A percentile compares a stretch with the other conserved stretches of the same genome.
These are phyloP conservation scores for Oryzias curvinotus DNA, from an alignment of 2,113 vertebrate genomes.

Conservation along the genomic window DNA sequence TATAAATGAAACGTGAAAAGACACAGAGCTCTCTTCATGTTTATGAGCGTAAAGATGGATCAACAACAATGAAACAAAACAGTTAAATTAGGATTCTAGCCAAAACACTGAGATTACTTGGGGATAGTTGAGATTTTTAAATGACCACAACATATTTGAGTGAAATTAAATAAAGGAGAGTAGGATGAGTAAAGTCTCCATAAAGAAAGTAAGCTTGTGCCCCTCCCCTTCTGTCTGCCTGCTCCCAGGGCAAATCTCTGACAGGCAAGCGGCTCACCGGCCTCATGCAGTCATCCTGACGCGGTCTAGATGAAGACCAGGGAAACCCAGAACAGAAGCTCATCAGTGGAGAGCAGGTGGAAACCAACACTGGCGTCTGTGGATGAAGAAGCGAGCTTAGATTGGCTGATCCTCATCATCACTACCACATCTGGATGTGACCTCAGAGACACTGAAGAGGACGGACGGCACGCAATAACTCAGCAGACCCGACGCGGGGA, in stretches of 20 bases:
- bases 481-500: slow-evolving; percentile 59
- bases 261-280: slow-evolving; percentile 95
- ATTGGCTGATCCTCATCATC: slow-evolving; percentile 19
- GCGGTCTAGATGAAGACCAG: slow-evolving; percentile 44
- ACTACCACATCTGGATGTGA: slow-evolving; percentile 21
- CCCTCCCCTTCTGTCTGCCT: neutral
- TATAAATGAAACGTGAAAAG: too few relatives aligned
- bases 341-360: slow-evolving; percentile 24
- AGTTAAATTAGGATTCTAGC: too few relatives aligned
- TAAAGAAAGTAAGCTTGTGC: neutral
- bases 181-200: too few relatives aligned
- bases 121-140: too few relatives aligned
- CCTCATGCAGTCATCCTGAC: slow-evolving; percentile 99
- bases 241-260: slow-evolving; percentile 93
- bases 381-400: slow-evolving; percentile 23
- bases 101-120: too few relatives aligned
- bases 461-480: slow-evolving; percentile 78
- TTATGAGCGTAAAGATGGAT: too few relatives aligned
- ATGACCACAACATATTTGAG: too few relatives aligned
- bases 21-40: too few relatives aligned
- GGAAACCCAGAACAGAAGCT: slow-evolving; percentile 46
- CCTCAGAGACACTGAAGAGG: slow-evolving; percentile 45
- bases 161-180: too few relatives aligned
- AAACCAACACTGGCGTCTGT: slow-evolving; percentile 24
- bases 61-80: too few relatives aligned